Base-by-base conservation (phyloP, 2,113 vertebrate species). In the Rhinoderma darwinii region DNA sequence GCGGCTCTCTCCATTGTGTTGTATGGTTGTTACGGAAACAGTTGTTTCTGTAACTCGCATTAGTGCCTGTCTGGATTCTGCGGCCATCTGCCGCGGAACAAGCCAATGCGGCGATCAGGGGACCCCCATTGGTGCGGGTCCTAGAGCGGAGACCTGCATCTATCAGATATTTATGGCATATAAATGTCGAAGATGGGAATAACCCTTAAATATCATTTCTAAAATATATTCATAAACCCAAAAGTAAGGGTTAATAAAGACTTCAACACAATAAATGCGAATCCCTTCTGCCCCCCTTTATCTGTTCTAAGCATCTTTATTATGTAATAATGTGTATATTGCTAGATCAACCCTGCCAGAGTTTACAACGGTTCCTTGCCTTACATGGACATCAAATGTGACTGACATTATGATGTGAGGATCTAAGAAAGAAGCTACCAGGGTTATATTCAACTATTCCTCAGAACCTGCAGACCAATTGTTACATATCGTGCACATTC, bases 381-480 rank as follows among this genome's bases (percentile, higher is more conserved):
- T 81, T 61, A 81, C 61, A 81, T 81, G 78, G 78, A 81, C 11
- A 61, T 0, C 9, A 81, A 81, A 27, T 37, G 27, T 63, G 35
- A 59, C 12, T 25, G 30, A 80, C n/a, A 35, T 59, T 56, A 79
- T 25, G 27, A 56, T 50, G 77, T 18, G 35, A 81, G 6, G 27
- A 79, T 59, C 11, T 9, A 12, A 1, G 50, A 39, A 72, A 41
- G 15, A n/a, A 61, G 1, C 11, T 41, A 35, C 78, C 78, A 81
- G 63, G 41, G 61, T 4, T 78, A 17, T 78, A 18, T 30, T 30
- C 17, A 15, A 30, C 44, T 75, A 44, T 43, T 44, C 73, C 15
- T 54, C 27, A 35, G 47, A 78, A 6, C 43, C 27, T 17, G 17
- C n/a, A n/a, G n/a, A n/a, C n/a, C n/a, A n/a, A 22, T 1, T 22